Evolutionary conservation across 2,113 vertebrate species (phyloP), one percentile per base, ranked within the genome.

Genomic region (Mionectes macconnelli): DNA sequence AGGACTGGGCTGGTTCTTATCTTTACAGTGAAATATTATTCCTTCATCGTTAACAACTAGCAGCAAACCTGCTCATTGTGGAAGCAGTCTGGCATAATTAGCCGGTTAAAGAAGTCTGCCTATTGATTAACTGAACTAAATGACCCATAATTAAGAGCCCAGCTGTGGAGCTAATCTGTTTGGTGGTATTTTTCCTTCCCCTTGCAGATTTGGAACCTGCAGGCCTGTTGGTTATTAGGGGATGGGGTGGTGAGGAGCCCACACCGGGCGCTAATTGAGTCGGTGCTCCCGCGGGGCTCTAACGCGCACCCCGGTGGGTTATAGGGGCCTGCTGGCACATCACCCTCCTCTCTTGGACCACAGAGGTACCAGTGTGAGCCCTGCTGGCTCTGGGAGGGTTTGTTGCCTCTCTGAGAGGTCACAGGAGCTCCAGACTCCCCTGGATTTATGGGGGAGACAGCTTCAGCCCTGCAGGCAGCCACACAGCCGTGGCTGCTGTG

Each of bases 91-190:
- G 91, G 91, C 78, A 66, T 95, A 97, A 97, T 97, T 97, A 97
- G 96, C 93, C 4, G 8, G 97, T 95, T 95, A 95, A 97, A 97
- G 96, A 91, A 96, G 94, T 90, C 94, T 97, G 94, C 94, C 94
- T 96, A 97, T 97, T 97, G 97, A 97, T 97, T 97, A 95, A 96
- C 84, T 93, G 78, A 97, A 96, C 94, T 92, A 97, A 97, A 97
- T 96, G 95, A 97, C 95, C 94, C 95, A 94, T 97, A 97, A 97
- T 97, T 96, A 95, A 95, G 91, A 97, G 95, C 93, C 88, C 88
- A 89, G 15, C 89, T 92, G 77, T 84, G 73, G 81, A 89, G 90
- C 91, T 96, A 90, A 95, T 97, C 89, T 94, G 3, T 97, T 68
- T 76, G 94, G 93, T 87, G 89, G 89, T 92, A 81, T 68, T 97